Percentiles rank a stretch among this genome's conserved stretches.
These are phyloP conservation scores for Trichoplusia ni DNA, from an alignment of 1,140 invertebrate species.

Conservation along the genomic window DNA sequence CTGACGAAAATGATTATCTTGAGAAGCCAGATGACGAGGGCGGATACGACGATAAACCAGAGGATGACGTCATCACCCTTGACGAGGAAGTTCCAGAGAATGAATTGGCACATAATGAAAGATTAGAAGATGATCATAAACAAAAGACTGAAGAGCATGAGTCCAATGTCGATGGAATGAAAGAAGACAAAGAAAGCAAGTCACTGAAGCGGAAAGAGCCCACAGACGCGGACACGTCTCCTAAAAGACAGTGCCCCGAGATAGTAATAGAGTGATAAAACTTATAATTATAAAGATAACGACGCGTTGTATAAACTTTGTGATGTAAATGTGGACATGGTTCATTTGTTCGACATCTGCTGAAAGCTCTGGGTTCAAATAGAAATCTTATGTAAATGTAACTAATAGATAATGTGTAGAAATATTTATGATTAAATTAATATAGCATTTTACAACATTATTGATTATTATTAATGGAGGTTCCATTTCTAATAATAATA, in stretches of 20 bases:
- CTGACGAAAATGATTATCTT: slow-evolving; percentile 50
- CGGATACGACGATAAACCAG: slow-evolving; percentile 33
- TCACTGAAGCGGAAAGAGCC: slow-evolving; percentile 70
- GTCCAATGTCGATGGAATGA: slow-evolving; percentile 42
- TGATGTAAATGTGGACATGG: slow-evolving; percentile 52
- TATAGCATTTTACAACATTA: slow-evolving; percentile 52
- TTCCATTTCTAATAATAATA: slow-evolving; percentile 40
- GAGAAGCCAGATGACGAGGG: slow-evolving; percentile 45
- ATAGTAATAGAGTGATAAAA: slow-evolving; percentile 55
- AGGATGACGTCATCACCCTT: slow-evolving; percentile 33
- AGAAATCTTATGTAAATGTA: slow-evolving; percentile 54
- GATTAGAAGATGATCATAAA: slow-evolving; percentile 45
- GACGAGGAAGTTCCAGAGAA: slow-evolving; percentile 35
- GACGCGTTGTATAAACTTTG: slow-evolving; percentile 45
- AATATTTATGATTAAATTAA: slow-evolving; percentile 70
- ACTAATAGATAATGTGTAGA: slow-evolving; percentile 54
- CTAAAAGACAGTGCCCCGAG: slow-evolving; percentile 73
- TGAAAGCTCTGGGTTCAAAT: slow-evolving; percentile 51
- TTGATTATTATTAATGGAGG: slow-evolving; percentile 46
- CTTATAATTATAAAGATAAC: slow-evolving; percentile 11
- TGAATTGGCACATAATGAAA: slow-evolving; percentile 35
- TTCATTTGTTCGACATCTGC: slow-evolving; percentile 47
- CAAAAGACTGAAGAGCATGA: slow-evolving; percentile 57
- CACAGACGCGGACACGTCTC: slow-evolving; percentile 58
- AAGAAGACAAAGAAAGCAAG: slow-evolving; percentile 55